Conservation (phyloP, 2,888 invertebrate species). For the Scaptomyza reducta region DNA sequence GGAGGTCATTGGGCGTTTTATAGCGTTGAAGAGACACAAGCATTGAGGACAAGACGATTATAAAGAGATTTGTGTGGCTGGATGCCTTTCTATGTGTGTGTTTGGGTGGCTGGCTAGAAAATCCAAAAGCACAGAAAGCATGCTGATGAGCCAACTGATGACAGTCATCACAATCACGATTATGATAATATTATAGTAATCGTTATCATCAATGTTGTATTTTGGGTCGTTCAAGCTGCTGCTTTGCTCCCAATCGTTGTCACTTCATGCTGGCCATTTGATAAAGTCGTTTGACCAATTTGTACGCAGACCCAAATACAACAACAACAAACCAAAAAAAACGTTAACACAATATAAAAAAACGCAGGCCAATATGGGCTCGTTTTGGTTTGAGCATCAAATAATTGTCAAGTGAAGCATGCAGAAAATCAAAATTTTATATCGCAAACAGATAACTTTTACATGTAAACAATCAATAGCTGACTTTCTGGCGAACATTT, state of each 20-base stretch:
- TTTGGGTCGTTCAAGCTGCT: slow-evolving; percentile 7
- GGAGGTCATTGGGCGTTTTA: slow-evolving; percentile 40
- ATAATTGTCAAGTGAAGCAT: not conserved
- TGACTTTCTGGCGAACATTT: no score
- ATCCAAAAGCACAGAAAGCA: no score
- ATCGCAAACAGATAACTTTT: not conserved
- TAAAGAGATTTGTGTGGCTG: slow-evolving; percentile 71
- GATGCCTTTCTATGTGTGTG: not conserved
- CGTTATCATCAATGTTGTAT: slow-evolving; percentile 53
- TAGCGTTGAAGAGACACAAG: slow-evolving; percentile 10
- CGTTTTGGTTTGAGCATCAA: not conserved
- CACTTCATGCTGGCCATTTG: slow-evolving; percentile 14
- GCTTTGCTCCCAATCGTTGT: slow-evolving; percentile 14
- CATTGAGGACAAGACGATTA: slow-evolving; percentile 54
- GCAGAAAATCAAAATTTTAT: not conserved
- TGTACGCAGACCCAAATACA: not conserved
- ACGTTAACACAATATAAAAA: slow-evolving; percentile 15
- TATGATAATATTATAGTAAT: slow-evolving; percentile 68
- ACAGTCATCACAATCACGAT: slow-evolving; percentile 72
- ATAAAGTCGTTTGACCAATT: slow-evolving; percentile 27
- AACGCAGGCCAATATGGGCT: not conserved
- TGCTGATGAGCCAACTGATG: slow-evolving; percentile 72
- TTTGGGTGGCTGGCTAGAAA: not conserved
- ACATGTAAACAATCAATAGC: not conserved
- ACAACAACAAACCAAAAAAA: not conserved